Base-by-base conservation (phyloP, 37 sponge, comb jelly and placozoan genomes). In the Geodia barretti region DNA sequence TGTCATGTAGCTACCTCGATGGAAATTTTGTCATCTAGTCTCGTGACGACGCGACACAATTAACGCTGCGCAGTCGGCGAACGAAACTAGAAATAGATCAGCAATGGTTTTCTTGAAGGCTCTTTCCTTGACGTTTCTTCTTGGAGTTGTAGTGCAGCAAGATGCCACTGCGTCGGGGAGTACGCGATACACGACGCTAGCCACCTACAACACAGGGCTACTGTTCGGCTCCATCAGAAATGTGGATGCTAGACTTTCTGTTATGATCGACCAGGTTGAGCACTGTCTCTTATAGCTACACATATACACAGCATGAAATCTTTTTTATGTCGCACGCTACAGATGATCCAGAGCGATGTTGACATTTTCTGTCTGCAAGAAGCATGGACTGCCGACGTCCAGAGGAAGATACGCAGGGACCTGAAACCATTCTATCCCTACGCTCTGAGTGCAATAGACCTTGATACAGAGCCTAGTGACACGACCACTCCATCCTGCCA, bases 301-400 rank as follows among this genome's bases (percentile, higher is more conserved):
- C 19, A 70, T 34, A 23, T 35, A 36, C 11, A 20, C 71, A 35
- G 32, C 2, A 33, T 39, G 39, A 1, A 8, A 34, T 3, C n/a
- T 4, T 75, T 54, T 7, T 4, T 33, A 60, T 31, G 7, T 60
- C 40, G 20, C 9, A n/a, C 5, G 25, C 20, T 64, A 7, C 64
- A 77, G 77, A 62, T 77, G 17, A 60, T 60, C 11, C 33, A 63
- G 3, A 77, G 77, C 31, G 34, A 77, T 23, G 77, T 77, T 39
- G 77, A 77, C 25, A 77, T 77, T 1, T 38, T 62, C 21, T 77
- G 77, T 40, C 60, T 77, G 64, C 64, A 77, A 63, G 77, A 77
- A 36, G n/a, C 62, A 36, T 63, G 58, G 28, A 39, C 30, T 26
- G 31, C 77, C 39, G 40, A 77, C 62, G 39, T 62, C 33, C 77